phyloP scores from a whole-genome alignment of 1,140 invertebrate species.

The Drosophila ananassae region DNA sequence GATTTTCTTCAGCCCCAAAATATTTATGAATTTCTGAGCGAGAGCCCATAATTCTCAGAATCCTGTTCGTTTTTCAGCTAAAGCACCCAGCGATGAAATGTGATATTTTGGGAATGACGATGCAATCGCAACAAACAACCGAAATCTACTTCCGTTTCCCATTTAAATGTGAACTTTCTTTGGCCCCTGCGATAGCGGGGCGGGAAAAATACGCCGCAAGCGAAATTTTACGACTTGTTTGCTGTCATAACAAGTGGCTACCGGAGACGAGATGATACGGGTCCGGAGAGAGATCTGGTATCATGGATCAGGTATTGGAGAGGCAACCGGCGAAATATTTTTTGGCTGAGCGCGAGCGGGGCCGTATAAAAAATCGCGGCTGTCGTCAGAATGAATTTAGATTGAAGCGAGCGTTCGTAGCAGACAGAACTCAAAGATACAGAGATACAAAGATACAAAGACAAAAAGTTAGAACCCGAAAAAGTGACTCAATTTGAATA shows the following conservation, averaged over 20 bases:
- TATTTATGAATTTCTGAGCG: constrained; percentile 7
- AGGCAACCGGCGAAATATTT: constrained; percentile 41
- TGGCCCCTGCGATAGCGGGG: constrained; percentile 10
- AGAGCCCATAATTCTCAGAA: constrained; percentile 18
- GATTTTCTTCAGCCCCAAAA: constrained; percentile 28
- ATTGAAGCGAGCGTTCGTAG: constrained; percentile 72
- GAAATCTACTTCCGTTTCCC: constrained; percentile 52
- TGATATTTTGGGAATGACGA: constrained; percentile 40
- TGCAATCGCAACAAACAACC: constrained; percentile 35
- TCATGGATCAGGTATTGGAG: neutral
- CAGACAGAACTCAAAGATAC: constrained; percentile 61
- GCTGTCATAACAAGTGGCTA: constrained; percentile 78
- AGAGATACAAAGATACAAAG: neutral
- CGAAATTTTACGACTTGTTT: constrained; percentile 74
- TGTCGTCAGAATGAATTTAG: constrained; percentile 80
- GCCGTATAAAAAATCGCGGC: constrained; percentile 80
- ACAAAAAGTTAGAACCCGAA: neutral
- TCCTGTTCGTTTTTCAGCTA: neutral
- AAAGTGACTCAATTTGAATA: constrained; percentile 13
- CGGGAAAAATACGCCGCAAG: constrained; percentile 33
- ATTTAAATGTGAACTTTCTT: constrained; percentile 38
- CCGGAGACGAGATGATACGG: constrained; percentile 29
- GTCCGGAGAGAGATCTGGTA: constrained; percentile 4
- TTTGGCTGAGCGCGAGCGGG: constrained; percentile 39
- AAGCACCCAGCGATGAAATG: constrained; percentile 16